Evolutionary conservation across 1,140 invertebrate genomes (phyloP), one percentile per base, ranked within the genome.

Genomic region (Eumeta japonica): DNA sequence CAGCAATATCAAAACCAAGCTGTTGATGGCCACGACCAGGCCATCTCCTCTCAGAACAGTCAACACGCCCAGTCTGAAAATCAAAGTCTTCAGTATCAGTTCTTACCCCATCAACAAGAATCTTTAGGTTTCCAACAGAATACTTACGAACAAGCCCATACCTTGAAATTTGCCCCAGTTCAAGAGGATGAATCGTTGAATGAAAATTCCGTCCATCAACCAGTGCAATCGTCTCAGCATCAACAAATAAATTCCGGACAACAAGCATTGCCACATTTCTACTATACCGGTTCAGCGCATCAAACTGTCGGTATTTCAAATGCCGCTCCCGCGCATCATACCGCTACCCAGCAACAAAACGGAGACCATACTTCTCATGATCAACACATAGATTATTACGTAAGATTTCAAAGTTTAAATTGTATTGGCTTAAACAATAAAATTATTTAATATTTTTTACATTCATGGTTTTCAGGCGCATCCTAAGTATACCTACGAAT

Each of bases 401-500:
- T 74, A 62, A 71, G 68, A 65, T 24, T 36, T 41, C 41, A 7
- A 24, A 24, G n/a, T 24, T 24, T 24, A 24, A 24, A 7, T n/a
- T 5, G 5, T 24, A 24, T 7, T 7, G 20, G n/a, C 5, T 24
- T 24, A 30, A 10, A 10, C 12, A 14, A 10, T 3, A 5, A 14
- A 15, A 9, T 16, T 14, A 33, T 7, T 14, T 33, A 16, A 14
- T 5, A 13, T 5, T n/a, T 38, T 29, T 14, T 10, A n/a, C 14
- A 35, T 50, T 33, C 40, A 46, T 32, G 39, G 18, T 50, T 74
- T 75, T 35, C 37, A 79, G 75, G 68, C 80, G 3, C 76, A 81
- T 55, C 80, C 80, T 3, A 80, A 81, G 46, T 83, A 82, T 48
- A 77, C 78, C 34, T 82, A 80, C 32, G 77, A 79, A 51, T 83